Conservation (phyloP, 1,140 invertebrate species). For the Sycophaga agraensis region DNA sequence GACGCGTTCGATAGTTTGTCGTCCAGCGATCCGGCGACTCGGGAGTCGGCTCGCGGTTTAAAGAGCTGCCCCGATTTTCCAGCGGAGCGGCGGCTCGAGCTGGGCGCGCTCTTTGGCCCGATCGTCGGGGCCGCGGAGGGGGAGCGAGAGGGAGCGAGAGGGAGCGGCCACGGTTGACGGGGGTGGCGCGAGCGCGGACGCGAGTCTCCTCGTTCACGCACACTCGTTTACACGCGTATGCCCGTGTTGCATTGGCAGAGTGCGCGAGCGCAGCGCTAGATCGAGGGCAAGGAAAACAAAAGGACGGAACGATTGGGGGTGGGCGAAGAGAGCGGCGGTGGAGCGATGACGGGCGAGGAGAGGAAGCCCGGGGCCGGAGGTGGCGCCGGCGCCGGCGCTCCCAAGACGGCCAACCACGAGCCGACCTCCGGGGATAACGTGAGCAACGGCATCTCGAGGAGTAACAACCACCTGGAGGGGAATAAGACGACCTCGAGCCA, state of each 20-base stretch:
- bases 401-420: not conserved
- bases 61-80: not conserved
- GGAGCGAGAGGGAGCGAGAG: not conserved
- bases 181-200: not conserved
- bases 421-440: constrained; percentile 45
- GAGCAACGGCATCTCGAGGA: constrained; percentile 52
- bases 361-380: constrained; percentile 44
- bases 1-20: constrained; percentile 34
- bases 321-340: constrained; percentile 21
- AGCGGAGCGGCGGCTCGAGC: no score
- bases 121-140: not conserved
- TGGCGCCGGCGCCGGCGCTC: not conserved
- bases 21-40: constrained; percentile 1
- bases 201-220: no score
- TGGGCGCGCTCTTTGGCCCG: not conserved
- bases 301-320: constrained; percentile 30
- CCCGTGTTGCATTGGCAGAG: not conserved
- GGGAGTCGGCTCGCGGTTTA: not conserved
- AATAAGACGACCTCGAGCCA: constrained; percentile 56
- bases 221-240: not conserved
- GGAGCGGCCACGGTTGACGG: not conserved
- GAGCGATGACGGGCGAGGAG: constrained; percentile 49
- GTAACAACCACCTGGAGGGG: constrained; percentile 31
- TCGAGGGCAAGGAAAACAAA: constrained; percentile 18
- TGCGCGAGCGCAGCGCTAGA: no score